These are phyloP conservation scores for Craniophora ligustri DNA, from an alignment of 2,888 invertebrate genomes.

Conservation along the genomic window DNA sequence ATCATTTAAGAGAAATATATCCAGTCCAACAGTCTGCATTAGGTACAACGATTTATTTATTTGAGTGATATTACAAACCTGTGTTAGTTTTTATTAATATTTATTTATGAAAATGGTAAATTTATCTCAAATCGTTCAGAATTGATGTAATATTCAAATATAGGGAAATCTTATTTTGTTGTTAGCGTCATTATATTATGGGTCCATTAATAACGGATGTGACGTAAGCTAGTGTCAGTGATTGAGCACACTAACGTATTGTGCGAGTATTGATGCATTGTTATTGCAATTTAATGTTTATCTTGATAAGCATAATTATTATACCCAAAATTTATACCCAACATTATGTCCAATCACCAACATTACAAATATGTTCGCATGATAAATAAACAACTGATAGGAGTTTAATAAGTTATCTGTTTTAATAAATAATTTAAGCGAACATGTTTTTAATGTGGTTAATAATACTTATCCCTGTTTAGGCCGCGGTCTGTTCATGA, in stretches of 20 bases:
- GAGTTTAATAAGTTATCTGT: background rate
- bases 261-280: conserved; percentile 24
- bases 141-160: conserved; percentile 17
- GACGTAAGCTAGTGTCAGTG: conserved; percentile 29
- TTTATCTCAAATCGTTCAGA: conserved; percentile 7
- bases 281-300: conserved; percentile 31
- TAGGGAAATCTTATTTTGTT: conserved; percentile 22
- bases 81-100: conserved; percentile 4
- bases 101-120: conserved; percentile 5
- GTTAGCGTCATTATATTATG: conserved; percentile 25
- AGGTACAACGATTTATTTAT: background rate
- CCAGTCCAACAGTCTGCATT: too few relatives aligned
- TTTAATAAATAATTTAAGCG: conserved; percentile 12
- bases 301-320: conserved; percentile 22
- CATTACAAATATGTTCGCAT: conserved; percentile 42
- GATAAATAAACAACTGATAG: background rate
- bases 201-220: conserved; percentile 26
- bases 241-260: conserved; percentile 31
- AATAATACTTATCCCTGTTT: conserved; percentile 21
- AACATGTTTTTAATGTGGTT: conserved; percentile 46
- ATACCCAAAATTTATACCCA: conserved; percentile 15
- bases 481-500: conserved; percentile 36
- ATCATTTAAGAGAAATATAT: background rate
- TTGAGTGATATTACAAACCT: background rate
- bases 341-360: conserved; percentile 22